These are phyloP conservation scores for Epistrophella euchroma DNA, from an alignment of 2,888 invertebrate species.

Conservation along the genomic window DNA sequence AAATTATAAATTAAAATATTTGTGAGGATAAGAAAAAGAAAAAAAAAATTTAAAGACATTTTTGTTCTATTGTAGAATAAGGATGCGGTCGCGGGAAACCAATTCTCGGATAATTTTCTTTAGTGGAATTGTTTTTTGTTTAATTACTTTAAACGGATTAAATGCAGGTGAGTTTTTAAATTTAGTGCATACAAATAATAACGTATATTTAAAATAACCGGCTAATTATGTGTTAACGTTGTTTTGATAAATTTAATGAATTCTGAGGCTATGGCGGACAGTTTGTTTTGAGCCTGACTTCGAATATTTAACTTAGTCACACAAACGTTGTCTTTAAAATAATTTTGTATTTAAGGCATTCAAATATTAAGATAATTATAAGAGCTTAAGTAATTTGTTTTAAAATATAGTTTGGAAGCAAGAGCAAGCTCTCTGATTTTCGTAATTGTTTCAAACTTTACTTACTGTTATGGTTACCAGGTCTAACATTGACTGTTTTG, in stretches of 20 bases:
- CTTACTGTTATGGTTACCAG: too few species aligned
- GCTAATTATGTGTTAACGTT: neutral
- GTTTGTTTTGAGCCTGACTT: too few species aligned
- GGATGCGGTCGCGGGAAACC: constrained; percentile 55
- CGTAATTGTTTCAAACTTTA: too few species aligned
- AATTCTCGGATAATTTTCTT: constrained; percentile 44
- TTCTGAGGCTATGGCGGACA: too few species aligned
- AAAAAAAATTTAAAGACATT: constrained; percentile 19
- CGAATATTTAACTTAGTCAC: too few species aligned
- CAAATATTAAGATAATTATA: too few species aligned
- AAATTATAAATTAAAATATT: neutral
- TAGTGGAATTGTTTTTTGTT: constrained; percentile 50
- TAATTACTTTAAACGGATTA: constrained; percentile 49
- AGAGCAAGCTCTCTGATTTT: too few species aligned
- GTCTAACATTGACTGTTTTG: too few species aligned
- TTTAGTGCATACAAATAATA: neutral
- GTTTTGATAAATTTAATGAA: neutral
- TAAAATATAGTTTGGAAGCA: too few species aligned
- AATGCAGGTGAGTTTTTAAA: constrained; percentile 58
- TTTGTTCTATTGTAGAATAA: constrained; percentile 62
- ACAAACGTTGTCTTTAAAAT: too few species aligned
- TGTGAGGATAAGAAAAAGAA: neutral
- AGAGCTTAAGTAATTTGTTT: too few species aligned
- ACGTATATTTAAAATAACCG: neutral
- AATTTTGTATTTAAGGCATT: too few species aligned